Evolutionary conservation across 2,113 vertebrate genomes (phyloP), one percentile per base, ranked within the genome.

Genomic region (Callospermophilus lateralis): DNA sequence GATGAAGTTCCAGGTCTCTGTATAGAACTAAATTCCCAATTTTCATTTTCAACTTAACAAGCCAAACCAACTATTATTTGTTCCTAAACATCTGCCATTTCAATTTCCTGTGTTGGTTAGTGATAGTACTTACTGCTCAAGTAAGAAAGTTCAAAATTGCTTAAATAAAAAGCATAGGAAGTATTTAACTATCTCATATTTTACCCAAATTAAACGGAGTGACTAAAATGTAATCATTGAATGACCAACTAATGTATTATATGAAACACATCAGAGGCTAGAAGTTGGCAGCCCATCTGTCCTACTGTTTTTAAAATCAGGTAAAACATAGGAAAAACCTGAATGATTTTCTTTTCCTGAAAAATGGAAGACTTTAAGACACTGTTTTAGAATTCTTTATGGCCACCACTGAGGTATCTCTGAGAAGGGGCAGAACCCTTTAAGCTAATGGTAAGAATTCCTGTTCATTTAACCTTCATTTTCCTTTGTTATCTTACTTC

Each of bases 31-130:
- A 93, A 37, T 42, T 94, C 63, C 30, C 83, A 68, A 78, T n/a
- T 90, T 91, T 80, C 58, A 76, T 70, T 93, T 95, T 90, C 68
- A 96, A 72, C 30, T 65, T 91, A 77, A 80, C 63, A 87, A 77
- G 51, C 32, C 86, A 93, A 94, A 95, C 16, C 39, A 81, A 84
- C 28, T 17, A 55, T 84, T 84, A 76, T 65, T 72, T 90, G 81
- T 67, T 42, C 58, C 39, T 22, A 72, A 76, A 80, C 4, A 83
- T 26, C 34, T 81, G 74, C 26, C 39, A 90, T 48, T 90, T 78
- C 37, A 80, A 88, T 53, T 91, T 89, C 61, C 16, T 79, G 55
- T 32, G 8, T 17, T 77, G 65, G 51, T 80, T 76, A 90, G 37
- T 80, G 85, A 70, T 63, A 74, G 34, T 74, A 93, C n/a, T 80